Evolutionary conservation across 23 tunicate genomes (phyloP).

Genomic region (Clavelina lepadiformis): DNA sequence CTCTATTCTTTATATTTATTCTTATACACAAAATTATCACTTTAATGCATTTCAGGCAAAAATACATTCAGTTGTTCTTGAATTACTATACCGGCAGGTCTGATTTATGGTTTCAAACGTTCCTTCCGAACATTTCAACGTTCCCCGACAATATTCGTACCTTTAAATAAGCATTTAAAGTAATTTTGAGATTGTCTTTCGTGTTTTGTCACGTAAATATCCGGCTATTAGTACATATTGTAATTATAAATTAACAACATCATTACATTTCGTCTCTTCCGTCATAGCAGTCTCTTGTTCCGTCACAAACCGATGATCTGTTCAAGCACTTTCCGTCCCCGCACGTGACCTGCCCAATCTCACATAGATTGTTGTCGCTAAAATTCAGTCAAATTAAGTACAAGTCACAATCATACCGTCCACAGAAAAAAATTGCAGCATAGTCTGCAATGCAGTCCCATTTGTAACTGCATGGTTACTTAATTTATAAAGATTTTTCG

Average conservation of each 20-base stretch:
- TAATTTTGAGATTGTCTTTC: no score
- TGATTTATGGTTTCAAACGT: conserved; percentile 5
- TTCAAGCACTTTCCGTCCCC: conserved; percentile 37
- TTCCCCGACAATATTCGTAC: conserved; percentile 53
- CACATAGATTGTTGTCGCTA: conserved; percentile 15
- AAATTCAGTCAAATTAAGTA: conserved; percentile 2
- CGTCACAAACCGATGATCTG: conserved; percentile 54
- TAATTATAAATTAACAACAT: no score
- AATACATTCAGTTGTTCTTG: no score
- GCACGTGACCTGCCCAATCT: conserved; percentile 37
- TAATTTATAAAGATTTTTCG: no score
- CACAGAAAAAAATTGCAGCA: neutral
- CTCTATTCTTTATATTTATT: no score
- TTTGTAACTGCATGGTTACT: no score
- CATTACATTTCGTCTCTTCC: conserved; percentile 62
- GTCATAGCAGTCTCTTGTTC: conserved; percentile 45
- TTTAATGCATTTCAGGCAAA: no score
- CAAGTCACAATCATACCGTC: neutral
- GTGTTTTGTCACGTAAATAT: no score
- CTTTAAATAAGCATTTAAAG: no score
- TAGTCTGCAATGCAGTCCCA: neutral
- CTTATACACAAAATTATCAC: no score
- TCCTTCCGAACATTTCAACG: conserved; percentile 41
- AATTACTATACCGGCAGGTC: conserved; percentile 42
- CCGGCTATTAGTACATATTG: no score